Evolutionary conservation across 2,888 invertebrate genomes (phyloP), one percentile per base, ranked within the genome.

Genomic region (Holacanthella duospinosa): DNA sequence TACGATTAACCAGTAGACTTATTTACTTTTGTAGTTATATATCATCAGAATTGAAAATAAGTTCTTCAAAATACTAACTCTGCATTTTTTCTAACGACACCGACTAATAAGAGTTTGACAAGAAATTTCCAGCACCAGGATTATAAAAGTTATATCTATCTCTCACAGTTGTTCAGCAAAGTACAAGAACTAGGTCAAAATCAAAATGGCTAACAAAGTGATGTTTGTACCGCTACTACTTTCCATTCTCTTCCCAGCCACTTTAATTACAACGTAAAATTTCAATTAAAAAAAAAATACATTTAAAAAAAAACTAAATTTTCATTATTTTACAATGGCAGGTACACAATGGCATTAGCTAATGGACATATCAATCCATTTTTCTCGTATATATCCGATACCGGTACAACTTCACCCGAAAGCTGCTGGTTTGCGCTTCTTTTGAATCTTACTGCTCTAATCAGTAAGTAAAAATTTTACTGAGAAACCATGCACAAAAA

Each of bases 361-460:
- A 24, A 59, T 27, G 70, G 64, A 26, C 66, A 72, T 43, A 70
- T 74, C 27, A 43, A 63, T 29, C 55, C 69, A 3, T 71, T 72
- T 43, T 84, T 87, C 70, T 87, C 88, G 0, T 88, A 87, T 74
- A 87, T 88, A 67, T 87, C 87, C 68, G 86, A 86, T 75, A 84
- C 86, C 9, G 88, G 87, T 1, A 83, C 87, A 1, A 81, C 83
- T 72, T 80, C 85, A 0, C 88, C 89, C 2, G 88, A 88, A 75
- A 87, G 86, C 76, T 88, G 88, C 76, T 82, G 88, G 65, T 90
- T 89, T 77, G 85, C 86, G 0, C 86, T 87, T 75, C 78, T 86
- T 48, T 79, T 89, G 36, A 88, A 87, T 75, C 79, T 86, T 59
- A 84, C 85, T 58, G 83, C 86, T 61, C 79, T 85, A 58, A 75